Evolutionary conservation across 2,797 vertebrate genomes (phyloP), one percentile per base, ranked within the genome.

Genomic region (Taenioides sp.): DNA sequence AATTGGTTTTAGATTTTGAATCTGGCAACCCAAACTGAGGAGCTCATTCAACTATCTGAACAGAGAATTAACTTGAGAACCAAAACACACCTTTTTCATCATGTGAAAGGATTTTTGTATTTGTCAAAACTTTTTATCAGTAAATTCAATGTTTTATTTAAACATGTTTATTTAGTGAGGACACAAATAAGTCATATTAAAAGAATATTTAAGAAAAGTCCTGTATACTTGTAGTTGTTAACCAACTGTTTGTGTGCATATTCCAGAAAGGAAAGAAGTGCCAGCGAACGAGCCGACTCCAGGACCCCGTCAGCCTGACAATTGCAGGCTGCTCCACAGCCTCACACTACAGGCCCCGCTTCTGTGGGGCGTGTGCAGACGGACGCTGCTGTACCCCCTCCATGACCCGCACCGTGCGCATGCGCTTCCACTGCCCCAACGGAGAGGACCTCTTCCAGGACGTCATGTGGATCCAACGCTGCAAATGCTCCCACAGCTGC

Each of bases 401-500:
- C 0, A 58, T 80, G 20, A 78, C 84, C 40, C 90, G 85, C 72
- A 93, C 92, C 0, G 83, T 91, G 14, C 82, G 72, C n/a, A 87
- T 93, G 64, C 90, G 27, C 49, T 94, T 95, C 82, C 81, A 27
- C 71, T 95, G 94, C 80, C 82, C 87, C 0, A 87, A 88, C 0
- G 88, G 90, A 6, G 91, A 91, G 65, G 76, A 22, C 78, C 78
- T 94, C 78, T 80, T 78, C 3, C 88, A 87, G 1, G 74, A 82
- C 2, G 58, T 94, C 59, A 93, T 95, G 94, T 93, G 91, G 93
- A 91, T 95, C 69, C 87, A 89, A 64, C 88, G 83, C 71, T 95
- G 94, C 78, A 85, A 68, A 73, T 94, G 93, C 80, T 75, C 10
- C 5, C 54, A 47, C 2, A 78, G 61, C 68, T 90, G 86, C 18